These are phyloP conservation scores for Actinia equina DNA, from an alignment of 64 coral and sea anemone genomes.

Conservation along the genomic window DNA sequence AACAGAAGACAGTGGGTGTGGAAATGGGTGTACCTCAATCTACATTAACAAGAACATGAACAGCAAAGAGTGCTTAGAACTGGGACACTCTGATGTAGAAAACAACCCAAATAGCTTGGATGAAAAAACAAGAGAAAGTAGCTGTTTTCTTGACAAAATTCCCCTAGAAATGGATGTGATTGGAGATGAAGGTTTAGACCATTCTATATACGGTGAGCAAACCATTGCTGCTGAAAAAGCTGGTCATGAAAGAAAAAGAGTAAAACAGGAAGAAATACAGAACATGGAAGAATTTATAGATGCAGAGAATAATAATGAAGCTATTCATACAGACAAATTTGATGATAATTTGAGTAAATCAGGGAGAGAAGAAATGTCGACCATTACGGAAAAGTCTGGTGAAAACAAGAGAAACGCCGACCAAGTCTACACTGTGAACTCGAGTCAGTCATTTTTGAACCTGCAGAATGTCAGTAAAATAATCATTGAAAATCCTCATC, in stretches of 20 bases:
- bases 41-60: neutral
- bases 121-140: neutral
- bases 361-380: neutral
- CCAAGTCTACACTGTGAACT: too few species aligned
- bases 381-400: neutral
- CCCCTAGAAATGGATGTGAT: neutral
- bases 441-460: too few species aligned
- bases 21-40: neutral
- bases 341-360: too few species aligned
- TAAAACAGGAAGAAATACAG: too few species aligned
- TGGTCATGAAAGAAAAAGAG: neutral
- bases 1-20: neutral
- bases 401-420: too few species aligned
- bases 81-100: neutral
- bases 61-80: neutral
- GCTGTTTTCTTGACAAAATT: neutral
- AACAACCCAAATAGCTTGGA: neutral
- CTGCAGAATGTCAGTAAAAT: too few species aligned
- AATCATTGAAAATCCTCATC: too few species aligned
- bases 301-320: neutral
- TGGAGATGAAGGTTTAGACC: neutral
- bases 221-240: neutral
- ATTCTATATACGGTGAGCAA: neutral
- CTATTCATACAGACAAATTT: too few species aligned
- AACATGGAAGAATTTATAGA: neutral